Conservation (phyloP, 64 coral and sea anemone species). For the Pocillopora damicornis region DNA sequence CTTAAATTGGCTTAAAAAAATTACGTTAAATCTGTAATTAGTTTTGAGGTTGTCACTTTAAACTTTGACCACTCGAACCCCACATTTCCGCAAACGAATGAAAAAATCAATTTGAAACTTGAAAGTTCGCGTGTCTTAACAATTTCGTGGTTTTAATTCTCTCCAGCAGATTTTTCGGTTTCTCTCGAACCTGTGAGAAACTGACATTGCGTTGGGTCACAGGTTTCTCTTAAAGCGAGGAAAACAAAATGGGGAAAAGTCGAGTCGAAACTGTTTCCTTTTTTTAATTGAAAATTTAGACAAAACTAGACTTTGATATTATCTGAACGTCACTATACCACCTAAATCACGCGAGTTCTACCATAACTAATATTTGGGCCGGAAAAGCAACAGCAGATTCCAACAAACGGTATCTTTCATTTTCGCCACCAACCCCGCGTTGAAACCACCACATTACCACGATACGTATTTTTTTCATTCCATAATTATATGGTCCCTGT, state of each 20-base stretch:
- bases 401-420: background rate
- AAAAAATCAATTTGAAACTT: background rate
- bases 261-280: too few relatives aligned
- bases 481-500: background rate
- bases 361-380: background rate
- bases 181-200: too few relatives aligned
- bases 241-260: too few relatives aligned
- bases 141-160: too few relatives aligned
- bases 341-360: background rate
- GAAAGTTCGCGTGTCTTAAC: too few relatives aligned
- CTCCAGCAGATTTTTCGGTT: too few relatives aligned
- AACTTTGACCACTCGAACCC: background rate
- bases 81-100: background rate
- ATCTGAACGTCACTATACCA: background rate
- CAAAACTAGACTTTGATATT: background rate
- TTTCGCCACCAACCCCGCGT: background rate
- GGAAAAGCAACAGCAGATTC: background rate
- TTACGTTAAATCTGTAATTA: constrained; percentile 2
- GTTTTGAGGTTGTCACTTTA: background rate
- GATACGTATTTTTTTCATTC: background rate
- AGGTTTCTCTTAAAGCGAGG: too few relatives aligned
- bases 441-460: background rate
- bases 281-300: too few relatives aligned
- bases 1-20: background rate
- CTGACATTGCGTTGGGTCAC: too few relatives aligned